Evolutionary conservation across 2,888 invertebrate genomes (phyloP).

Genomic region (Drosophila testacea): DNA sequence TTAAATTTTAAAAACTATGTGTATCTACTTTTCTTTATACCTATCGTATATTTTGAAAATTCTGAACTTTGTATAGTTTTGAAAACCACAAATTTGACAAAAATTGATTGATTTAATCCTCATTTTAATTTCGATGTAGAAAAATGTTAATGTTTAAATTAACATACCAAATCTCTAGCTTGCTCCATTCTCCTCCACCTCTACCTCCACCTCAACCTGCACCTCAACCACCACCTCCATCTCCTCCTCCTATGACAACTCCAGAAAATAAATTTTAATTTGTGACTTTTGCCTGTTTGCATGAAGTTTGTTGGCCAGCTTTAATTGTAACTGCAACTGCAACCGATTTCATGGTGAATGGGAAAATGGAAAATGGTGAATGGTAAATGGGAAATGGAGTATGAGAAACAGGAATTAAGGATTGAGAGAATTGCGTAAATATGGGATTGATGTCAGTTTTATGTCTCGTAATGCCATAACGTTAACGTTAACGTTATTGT

Average conservation of each 20-base stretch:
- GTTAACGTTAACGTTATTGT: slow-evolving; percentile 56
- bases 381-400: slow-evolving; percentile 4
- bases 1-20: too few relatives aligned
- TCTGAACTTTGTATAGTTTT: too few relatives aligned
- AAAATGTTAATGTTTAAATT: too few relatives aligned
- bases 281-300: slow-evolving; percentile 51
- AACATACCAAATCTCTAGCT: too few relatives aligned
- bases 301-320: slow-evolving; percentile 15
- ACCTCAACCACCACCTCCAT: background rate
- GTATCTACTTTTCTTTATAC: too few relatives aligned
- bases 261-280: slow-evolving; percentile 68
- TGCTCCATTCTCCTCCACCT: background rate
- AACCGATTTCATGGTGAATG: slow-evolving; percentile 11
- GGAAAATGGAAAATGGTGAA: background rate
- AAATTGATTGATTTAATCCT: too few relatives aligned
- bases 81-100: too few relatives aligned
- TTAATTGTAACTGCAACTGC: slow-evolving; percentile 8
- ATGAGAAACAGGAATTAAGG: slow-evolving; percentile 4
- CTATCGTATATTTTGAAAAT: too few relatives aligned
- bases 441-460: slow-evolving; percentile 40
- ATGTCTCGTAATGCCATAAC: slow-evolving; percentile 17
- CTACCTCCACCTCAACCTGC: background rate
- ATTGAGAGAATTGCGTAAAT: slow-evolving; percentile 8
- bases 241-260: slow-evolving; percentile 66
- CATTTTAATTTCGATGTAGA: too few relatives aligned